phyloP scores from a whole-genome alignment of 2,797 vertebrate species.

The Decapterus maruadsi region DNA sequence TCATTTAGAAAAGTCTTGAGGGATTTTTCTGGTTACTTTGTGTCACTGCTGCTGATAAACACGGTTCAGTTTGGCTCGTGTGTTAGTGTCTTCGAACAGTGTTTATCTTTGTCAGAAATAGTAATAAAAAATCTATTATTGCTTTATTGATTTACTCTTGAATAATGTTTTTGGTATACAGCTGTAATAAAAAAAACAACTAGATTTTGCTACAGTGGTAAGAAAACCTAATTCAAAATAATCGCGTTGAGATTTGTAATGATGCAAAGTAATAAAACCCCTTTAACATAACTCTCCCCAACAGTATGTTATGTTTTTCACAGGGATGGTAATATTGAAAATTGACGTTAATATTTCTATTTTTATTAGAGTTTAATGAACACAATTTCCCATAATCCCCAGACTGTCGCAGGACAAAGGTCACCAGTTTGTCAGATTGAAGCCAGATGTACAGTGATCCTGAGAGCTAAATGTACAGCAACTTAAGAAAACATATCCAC shows the following conservation, averaged over 20 bases:
- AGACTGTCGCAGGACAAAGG: neutral
- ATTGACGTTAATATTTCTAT: neutral
- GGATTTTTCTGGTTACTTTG: constrained; percentile 55
- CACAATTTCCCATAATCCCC: neutral
- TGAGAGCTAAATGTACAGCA: too few relatives aligned
- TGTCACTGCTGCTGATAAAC: constrained; percentile 52
- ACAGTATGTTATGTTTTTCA: neutral
- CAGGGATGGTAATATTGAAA: neutral
- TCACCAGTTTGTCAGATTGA: neutral
- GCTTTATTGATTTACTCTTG: neutral
- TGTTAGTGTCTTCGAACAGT: neutral
- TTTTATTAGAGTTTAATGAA: neutral
- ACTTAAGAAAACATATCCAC: too few relatives aligned
- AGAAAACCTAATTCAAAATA: neutral
- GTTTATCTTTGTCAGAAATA: neutral
- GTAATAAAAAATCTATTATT: neutral
- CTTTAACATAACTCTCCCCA: neutral
- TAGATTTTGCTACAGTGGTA: too few relatives aligned
- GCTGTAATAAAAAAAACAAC: neutral
- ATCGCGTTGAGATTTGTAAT: neutral
- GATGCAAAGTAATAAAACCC: neutral
- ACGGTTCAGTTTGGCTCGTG: constrained; percentile 13
- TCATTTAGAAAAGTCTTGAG: constrained; percentile 62
- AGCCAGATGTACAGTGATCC: too few relatives aligned
- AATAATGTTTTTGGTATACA: neutral